These are phyloP conservation scores for Danaus chrysippus DNA, from an alignment of 2,888 invertebrate species.

Conservation along the genomic window DNA sequence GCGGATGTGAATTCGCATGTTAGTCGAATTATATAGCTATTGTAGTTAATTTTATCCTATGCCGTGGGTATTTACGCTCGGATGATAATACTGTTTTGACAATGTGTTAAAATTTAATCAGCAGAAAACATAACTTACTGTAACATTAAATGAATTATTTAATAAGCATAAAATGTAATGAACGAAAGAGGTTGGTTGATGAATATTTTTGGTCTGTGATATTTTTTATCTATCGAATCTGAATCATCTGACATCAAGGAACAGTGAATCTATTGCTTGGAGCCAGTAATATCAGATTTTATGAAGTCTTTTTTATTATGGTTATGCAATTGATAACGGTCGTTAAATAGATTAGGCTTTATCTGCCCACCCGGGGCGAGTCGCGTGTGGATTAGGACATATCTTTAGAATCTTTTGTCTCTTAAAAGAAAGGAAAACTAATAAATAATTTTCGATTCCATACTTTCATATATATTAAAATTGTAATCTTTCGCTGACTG, in stretches of 20 bases:
- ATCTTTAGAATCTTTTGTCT: neutral
- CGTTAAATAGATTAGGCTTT: neutral
- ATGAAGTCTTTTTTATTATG: neutral
- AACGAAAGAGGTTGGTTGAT: too few species aligned
- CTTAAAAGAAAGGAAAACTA: neutral
- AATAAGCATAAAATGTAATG: too few species aligned
- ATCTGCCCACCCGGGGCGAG: neutral
- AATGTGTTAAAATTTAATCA: neutral
- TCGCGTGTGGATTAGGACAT: neutral
- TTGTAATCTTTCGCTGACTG: too few species aligned
- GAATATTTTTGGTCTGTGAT: too few species aligned
- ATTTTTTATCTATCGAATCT: too few species aligned
- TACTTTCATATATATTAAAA: too few species aligned
- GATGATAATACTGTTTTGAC: constrained; percentile 15
- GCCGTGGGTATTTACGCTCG: constrained; percentile 25
- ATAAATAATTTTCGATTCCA: neutral
- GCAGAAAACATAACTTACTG: too few species aligned
- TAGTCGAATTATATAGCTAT: constrained; percentile 22
- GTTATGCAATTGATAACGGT: neutral
- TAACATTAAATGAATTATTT: too few species aligned
- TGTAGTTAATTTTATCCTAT: constrained; percentile 9
- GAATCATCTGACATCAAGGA: too few species aligned
- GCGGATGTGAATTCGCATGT: constrained; percentile 22
- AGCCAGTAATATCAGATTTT: neutral
- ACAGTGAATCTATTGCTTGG: too few species aligned